A percentile compares a stretch with the other conserved stretches of the same genome.
Evolutionary conservation across 2,113 vertebrate genomes (phyloP).

Genomic region (Zosterops lateralis): DNA sequence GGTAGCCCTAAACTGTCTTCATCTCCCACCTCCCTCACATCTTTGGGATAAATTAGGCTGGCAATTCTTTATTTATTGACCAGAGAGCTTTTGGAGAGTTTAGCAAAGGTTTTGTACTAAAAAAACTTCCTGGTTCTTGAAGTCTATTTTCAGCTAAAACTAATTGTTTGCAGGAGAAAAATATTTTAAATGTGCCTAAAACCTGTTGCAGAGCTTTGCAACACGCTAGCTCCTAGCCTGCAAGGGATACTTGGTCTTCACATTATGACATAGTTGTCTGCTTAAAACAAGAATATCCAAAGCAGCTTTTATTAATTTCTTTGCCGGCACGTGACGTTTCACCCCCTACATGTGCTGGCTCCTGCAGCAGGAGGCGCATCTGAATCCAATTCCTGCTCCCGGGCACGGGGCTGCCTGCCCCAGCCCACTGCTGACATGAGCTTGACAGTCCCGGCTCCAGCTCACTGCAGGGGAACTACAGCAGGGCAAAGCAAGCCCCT

Average conservation of each 20-base stretch:
- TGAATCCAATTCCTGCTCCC: background rate
- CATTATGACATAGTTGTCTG: background rate
- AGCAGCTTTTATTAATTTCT: background rate
- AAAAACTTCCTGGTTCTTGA: background rate
- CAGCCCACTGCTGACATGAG: background rate
- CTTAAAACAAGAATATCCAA: background rate
- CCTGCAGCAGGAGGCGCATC: too few relatives aligned
- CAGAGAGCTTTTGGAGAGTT: background rate
- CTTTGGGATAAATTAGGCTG: too few relatives aligned
- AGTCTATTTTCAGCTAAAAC: background rate
- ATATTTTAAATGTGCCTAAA: background rate
- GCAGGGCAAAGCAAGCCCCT: background rate
- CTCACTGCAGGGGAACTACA: background rate
- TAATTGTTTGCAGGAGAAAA: background rate
- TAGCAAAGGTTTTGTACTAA: background rate
- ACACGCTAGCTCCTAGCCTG: background rate
- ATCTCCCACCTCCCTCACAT: accelerated
- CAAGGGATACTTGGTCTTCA: background rate
- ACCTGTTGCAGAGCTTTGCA: background rate
- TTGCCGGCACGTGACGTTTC: accelerated
- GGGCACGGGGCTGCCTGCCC: accelerated
- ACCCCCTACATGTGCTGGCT: accelerated
- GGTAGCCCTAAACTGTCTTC: accelerated
- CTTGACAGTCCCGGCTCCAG: background rate
- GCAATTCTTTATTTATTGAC: background rate